Conservation (phyloP, 2,113 vertebrate genomes). For the Isurus oxyrinchus region DNA sequence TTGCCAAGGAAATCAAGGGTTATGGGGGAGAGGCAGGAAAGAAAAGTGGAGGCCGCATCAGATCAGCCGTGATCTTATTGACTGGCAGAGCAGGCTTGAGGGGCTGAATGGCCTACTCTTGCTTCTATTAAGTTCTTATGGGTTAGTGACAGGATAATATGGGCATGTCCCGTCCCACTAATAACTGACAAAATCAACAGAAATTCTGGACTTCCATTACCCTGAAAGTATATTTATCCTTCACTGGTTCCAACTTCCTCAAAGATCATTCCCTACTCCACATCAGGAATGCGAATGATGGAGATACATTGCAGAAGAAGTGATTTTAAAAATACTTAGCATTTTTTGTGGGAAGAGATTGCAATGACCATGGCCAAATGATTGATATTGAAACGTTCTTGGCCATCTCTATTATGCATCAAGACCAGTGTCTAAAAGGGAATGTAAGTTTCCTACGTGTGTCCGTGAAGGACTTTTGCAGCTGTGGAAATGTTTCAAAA, state of each 20-base stretch:
- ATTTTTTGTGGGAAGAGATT: neutral
- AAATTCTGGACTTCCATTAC: neutral
- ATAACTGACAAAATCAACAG: neutral
- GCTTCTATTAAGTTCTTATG: neutral
- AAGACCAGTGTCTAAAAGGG: neutral
- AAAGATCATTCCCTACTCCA: neutral
- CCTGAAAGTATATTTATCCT: neutral
- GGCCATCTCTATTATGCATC: neutral
- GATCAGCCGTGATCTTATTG: too few relatives aligned
- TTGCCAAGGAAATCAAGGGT: too few relatives aligned
- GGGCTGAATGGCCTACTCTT: too few relatives aligned
- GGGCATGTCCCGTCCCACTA: neutral
- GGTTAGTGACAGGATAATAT: neutral
- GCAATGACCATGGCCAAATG: neutral
- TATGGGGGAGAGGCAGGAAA: too few relatives aligned
- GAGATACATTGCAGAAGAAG: neutral
- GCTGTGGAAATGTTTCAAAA: neutral
- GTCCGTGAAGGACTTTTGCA: neutral
- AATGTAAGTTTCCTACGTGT: neutral
- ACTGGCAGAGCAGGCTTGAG: too few relatives aligned
- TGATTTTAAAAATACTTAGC: neutral
- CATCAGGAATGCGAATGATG: neutral
- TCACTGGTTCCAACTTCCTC: neutral
- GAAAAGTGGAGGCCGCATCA: too few relatives aligned
- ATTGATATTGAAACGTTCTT: neutral